Percentiles rank a stretch among this genome's conserved stretches.
Evolutionary conservation across 2,888 invertebrate genomes (phyloP).

Genomic region (Lycaena phlaeas): DNA sequence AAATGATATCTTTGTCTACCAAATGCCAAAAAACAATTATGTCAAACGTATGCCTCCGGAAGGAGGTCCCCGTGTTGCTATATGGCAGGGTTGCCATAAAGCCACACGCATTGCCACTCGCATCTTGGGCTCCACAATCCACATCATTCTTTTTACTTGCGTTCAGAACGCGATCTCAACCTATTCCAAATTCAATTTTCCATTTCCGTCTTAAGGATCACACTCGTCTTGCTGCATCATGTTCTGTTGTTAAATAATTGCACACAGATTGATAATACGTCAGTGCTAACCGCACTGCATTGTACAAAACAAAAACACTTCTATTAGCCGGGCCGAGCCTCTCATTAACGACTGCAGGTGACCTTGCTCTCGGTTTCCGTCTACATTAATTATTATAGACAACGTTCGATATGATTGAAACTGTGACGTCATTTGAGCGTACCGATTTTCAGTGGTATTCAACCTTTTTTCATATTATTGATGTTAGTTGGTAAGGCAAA

Average conservation of each 20-base stretch:
- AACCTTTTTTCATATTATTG: no score
- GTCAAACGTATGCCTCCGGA: no score
- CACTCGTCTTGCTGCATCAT: neutral
- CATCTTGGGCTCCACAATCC: no score
- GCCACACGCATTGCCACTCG: no score
- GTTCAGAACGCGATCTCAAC: no score
- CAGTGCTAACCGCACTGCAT: neutral
- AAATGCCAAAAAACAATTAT: no score
- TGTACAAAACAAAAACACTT: conserved; percentile 18
- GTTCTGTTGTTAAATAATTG: neutral
- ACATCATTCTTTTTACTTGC: no score
- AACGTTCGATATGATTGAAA: neutral
- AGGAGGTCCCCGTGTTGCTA: no score
- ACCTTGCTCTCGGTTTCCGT: conserved; percentile 22
- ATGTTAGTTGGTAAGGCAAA: no score
- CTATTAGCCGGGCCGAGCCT: conserved; percentile 14
- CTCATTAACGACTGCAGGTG: conserved; percentile 10
- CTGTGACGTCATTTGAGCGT: neutral
- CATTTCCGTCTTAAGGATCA: neutral
- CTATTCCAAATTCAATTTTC: neutral
- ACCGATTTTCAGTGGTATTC: no score
- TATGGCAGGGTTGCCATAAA: no score
- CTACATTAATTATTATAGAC: conserved; percentile 12
- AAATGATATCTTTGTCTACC: no score
- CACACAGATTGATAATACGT: neutral